Percentiles rank a stretch among this genome's conserved stretches.
Evolutionary conservation across 2,797 vertebrate genomes (phyloP).

Genomic region (Enteromius afrohamiltoni): DNA sequence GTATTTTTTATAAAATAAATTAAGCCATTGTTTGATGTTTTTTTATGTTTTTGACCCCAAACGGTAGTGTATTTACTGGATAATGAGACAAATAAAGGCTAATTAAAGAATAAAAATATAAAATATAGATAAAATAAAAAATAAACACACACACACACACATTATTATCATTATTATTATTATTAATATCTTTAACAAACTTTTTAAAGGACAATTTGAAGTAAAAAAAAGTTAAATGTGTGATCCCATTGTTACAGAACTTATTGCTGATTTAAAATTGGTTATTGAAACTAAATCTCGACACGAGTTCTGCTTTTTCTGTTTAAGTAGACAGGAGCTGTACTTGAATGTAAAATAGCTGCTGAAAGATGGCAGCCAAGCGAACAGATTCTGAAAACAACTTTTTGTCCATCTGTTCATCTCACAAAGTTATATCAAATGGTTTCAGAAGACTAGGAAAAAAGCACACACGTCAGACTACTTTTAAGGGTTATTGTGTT

Average conservation of each 20-base stretch:
- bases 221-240: not conserved
- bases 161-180: too few species aligned
- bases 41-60: not conserved
- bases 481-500: not conserved
- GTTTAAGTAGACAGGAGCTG: not conserved
- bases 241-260: not conserved
- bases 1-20: not conserved
- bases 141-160: too few species aligned
- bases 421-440: not conserved
- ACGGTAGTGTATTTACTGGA: too few species aligned
- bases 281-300: not conserved
- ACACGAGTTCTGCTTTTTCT: not conserved
- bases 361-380: too few species aligned
- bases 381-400: not conserved
- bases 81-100: not conserved
- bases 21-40: not conserved
- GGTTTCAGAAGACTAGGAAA: not conserved
- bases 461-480: not conserved
- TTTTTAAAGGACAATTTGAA: not conserved
- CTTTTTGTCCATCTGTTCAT: not conserved
- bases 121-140: too few species aligned
- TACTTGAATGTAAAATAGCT: too few species aligned
- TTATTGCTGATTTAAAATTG: not conserved
- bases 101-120: not conserved
- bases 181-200: not conserved